Evolutionary conservation across 2,888 invertebrate genomes (phyloP).

Genomic region (Megamerina dolium): DNA sequence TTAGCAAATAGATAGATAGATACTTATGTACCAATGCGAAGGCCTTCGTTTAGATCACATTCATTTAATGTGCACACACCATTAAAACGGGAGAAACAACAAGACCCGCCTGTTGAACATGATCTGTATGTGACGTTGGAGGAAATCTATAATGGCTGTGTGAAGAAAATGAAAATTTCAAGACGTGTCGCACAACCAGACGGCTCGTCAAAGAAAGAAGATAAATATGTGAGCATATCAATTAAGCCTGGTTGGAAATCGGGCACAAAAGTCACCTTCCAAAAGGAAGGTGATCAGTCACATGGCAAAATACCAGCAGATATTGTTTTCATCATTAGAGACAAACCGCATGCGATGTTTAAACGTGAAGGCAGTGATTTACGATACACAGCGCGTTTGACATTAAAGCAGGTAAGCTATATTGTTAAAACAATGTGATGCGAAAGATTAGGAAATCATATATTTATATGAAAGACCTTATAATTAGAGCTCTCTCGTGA

Average conservation of each 20-base stretch:
- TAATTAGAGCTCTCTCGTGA: too few relatives aligned
- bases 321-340: conserved; percentile 93
- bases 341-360: conserved; percentile 87
- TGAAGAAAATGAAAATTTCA: conserved; percentile 99
- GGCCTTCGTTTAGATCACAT: conserved; percentile 70
- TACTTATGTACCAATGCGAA: conserved; percentile 22
- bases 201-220: conserved; percentile 81
- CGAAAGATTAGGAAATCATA: too few relatives aligned
- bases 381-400: conserved; percentile 80
- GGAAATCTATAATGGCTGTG: conserved; percentile 90
- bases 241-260: conserved; percentile 98
- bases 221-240: conserved; percentile 90
- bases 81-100: conserved; percentile 70
- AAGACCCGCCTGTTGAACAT: conserved; percentile 88
- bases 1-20: background rate
- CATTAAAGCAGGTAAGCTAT: conserved; percentile 77
- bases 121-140: conserved; percentile 90
- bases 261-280: conserved; percentile 96
- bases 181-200: conserved; percentile 81
- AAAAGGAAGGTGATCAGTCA: conserved; percentile 92
- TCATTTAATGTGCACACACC: conserved; percentile 82
- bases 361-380: conserved; percentile 93
- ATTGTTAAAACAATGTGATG: too few relatives aligned
- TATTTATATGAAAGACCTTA: too few relatives aligned
- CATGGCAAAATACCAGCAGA: conserved; percentile 93